Conservation (phyloP, 2,797 vertebrate genomes). For the Euphonia xanthogaster region DNA sequence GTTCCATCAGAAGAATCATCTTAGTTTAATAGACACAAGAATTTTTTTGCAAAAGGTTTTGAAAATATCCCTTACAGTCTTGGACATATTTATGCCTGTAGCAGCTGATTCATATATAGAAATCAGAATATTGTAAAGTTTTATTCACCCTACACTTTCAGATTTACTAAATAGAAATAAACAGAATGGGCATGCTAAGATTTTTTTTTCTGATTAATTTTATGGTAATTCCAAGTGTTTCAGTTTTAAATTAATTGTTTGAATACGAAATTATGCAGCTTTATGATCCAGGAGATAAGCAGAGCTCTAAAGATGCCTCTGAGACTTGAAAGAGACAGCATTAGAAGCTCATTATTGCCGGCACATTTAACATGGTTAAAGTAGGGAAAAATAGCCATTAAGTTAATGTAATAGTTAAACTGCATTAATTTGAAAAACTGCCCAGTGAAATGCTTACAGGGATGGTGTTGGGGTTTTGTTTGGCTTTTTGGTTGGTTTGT, state of each 20-base stretch:
- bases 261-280: slow-evolving; percentile 82
- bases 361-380: slow-evolving; percentile 84
- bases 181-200: slow-evolving; percentile 39
- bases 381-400: slow-evolving; percentile 81
- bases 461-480: background rate
- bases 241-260: slow-evolving; percentile 82
- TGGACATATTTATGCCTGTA: background rate
- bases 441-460: slow-evolving; percentile 55
- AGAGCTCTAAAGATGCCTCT: slow-evolving; percentile 79
- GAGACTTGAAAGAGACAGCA: slow-evolving; percentile 79
- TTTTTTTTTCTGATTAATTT: slow-evolving; percentile 74
- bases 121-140: background rate
- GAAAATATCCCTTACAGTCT: background rate
- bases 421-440: slow-evolving; percentile 80
- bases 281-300: slow-evolving; percentile 84
- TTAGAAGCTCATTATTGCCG: slow-evolving; percentile 82
- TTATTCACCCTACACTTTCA: slow-evolving; percentile 45
- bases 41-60: background rate
- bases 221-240: slow-evolving; percentile 73
- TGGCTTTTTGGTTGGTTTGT: background rate
- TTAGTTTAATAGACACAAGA: background rate
- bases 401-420: slow-evolving; percentile 84
- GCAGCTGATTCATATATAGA: background rate
- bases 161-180: slow-evolving; percentile 55
- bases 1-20: background rate